Evolutionary conservation across 1,140 invertebrate species (phyloP), one percentile per base, ranked within the genome.

Genomic region (Ceratoteleas bidentatus): DNA sequence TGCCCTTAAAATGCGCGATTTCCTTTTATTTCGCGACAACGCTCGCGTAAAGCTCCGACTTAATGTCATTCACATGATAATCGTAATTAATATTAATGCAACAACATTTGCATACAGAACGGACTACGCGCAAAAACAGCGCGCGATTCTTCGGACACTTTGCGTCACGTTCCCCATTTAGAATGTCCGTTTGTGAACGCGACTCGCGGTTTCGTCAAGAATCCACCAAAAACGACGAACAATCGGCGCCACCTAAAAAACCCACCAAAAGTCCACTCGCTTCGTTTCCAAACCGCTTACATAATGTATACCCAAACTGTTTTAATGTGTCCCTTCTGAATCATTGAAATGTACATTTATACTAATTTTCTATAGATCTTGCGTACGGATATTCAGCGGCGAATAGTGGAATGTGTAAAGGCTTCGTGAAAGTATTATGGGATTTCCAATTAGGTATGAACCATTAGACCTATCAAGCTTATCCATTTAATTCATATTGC

Each of bases 381-480:
- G 49, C 66, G 43, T 72, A 79, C 15, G 75, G 66, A 79, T 64
- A 66, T 79, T 72, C 66, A 33, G n/a, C 66, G 32, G 68, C 61
- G 50, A 72, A 79, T 79, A 72, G 14, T 58, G 66, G 47, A 66
- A 58, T 79, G 56, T 73, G 56, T 79, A 79, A 73, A 13, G 76
- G 68, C 68, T 60, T 79, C 68, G 61, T 79, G 76, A 79, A 79
- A 66, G 52, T 79, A 79, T 73, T 79, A 73, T 79, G 68, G 76
- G 76, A 79, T 79, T 79, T 79, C 68, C 72, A 79, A 73, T 73
- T 79, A 79, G 76, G 76, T 79, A 79, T 79, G 68, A 73, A 79
- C 61, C 65, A 79, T 73, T 79, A 73, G 61, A 73, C 49, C 36
- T 73, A 72, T 72, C 57, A 57, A 40, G 62, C 68, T 79, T 79